phyloP scores from a whole-genome alignment of 30 jellyfish, hydroid and myxozoan genomes.

The Chironex yamaguchii region DNA sequence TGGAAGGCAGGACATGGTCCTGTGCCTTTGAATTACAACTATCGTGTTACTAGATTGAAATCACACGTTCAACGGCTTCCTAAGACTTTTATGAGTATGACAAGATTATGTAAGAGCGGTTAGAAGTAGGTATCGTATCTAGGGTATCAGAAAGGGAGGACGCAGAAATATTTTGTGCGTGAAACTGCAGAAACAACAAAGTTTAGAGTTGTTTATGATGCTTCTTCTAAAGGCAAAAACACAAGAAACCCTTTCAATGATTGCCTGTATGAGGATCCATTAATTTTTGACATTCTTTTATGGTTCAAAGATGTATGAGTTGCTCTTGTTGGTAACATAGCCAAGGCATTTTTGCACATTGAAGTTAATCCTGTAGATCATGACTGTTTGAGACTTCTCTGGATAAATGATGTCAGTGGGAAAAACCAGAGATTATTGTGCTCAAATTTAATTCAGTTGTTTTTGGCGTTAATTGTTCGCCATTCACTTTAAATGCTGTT shows the following conservation, averaged over 20 bases:
- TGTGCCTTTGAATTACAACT: slow-evolving; percentile 32
- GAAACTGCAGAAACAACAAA: slow-evolving; percentile 59
- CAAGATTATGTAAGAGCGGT: slow-evolving; percentile 4
- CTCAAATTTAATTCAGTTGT: slow-evolving; percentile 16
- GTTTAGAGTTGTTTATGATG: slow-evolving; percentile 57
- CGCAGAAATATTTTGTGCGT: slow-evolving; percentile 14
- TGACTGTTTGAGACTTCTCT: slow-evolving; percentile 52
- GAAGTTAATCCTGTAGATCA: slow-evolving; percentile 49
- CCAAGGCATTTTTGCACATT: slow-evolving; percentile 41
- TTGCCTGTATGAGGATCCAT: slow-evolving; percentile 29
- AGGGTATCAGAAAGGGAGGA: slow-evolving; percentile 36
- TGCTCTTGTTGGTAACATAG: slow-evolving; percentile 47
- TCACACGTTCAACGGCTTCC: not conserved
- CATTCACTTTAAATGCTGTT: slow-evolving; percentile 40
- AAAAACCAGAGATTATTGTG: slow-evolving; percentile 21
- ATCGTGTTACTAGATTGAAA: slow-evolving; percentile 24
- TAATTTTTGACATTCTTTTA: slow-evolving; percentile 35
- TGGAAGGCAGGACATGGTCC: slow-evolving; percentile 59
- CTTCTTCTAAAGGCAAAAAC: slow-evolving; percentile 35
- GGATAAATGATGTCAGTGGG: slow-evolving; percentile 37
- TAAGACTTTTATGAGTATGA: slow-evolving; percentile 3
- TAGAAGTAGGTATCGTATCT: slow-evolving; percentile 31
- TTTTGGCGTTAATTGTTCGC: slow-evolving; percentile 52
- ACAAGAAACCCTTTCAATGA: slow-evolving; percentile 31
- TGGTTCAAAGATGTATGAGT: slow-evolving; percentile 20